These are phyloP conservation scores for Catocala nupta DNA, from an alignment of 2,888 invertebrate species.

Conservation along the genomic window DNA sequence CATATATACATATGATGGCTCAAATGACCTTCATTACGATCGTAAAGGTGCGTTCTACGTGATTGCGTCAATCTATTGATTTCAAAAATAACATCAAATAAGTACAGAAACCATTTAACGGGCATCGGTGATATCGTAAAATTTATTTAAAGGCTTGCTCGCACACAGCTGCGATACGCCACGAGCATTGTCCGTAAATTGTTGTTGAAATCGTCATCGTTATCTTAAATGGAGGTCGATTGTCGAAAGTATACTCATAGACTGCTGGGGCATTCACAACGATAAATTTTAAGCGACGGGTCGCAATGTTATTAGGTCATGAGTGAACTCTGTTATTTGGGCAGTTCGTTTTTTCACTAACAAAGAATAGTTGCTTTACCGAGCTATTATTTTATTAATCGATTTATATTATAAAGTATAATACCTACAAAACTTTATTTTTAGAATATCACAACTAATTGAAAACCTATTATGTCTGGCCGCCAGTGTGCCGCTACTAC, in stretches of 20 bases:
- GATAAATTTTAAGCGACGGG: background rate
- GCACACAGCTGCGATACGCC: conserved; percentile 9
- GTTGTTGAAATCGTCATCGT: conserved; percentile 8
- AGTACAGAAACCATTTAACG: conserved; percentile 25
- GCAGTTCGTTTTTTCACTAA: too few relatives aligned
- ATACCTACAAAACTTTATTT: too few relatives aligned
- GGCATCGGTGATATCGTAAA: conserved; percentile 58
- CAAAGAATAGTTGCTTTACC: too few relatives aligned
- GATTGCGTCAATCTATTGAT: background rate
- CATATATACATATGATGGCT: too few relatives aligned
- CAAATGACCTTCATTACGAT: too few relatives aligned
- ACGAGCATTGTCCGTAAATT: conserved; percentile 1
- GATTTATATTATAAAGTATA: too few relatives aligned
- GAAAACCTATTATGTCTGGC: too few relatives aligned
- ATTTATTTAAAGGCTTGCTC: conserved; percentile 49
- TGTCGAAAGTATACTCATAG: conserved; percentile 3
- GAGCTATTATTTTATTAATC: too few relatives aligned
- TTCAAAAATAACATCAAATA: conserved; percentile 23
- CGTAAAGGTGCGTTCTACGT: too few relatives aligned
- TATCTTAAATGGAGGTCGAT: conserved; percentile 5
- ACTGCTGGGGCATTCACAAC: background rate
- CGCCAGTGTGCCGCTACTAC: too few relatives aligned
- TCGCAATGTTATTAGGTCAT: background rate
- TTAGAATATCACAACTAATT: too few relatives aligned
- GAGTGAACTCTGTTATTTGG: background rate